These are phyloP conservation scores for Cyprinodon tularosa DNA, from an alignment of 2,113 vertebrate genomes.

Conservation along the genomic window DNA sequence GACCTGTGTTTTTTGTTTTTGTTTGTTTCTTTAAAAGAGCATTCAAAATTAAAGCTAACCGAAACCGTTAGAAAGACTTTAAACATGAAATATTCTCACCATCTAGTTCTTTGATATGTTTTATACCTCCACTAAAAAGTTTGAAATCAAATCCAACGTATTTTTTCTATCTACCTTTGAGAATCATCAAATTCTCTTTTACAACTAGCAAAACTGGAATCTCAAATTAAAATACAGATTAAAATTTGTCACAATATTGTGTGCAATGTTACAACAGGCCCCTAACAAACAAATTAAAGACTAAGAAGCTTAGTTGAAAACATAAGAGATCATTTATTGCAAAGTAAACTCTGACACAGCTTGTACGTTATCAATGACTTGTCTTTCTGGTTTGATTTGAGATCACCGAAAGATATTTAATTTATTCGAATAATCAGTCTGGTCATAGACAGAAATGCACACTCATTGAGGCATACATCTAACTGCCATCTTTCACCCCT, in stretches of 20 bases:
- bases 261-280: background rate
- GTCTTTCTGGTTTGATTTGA: constrained; percentile 28
- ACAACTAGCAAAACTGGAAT: background rate
- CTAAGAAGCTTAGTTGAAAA: background rate
- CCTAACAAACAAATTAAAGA: constrained; percentile 3
- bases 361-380: constrained; percentile 21
- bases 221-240: constrained; percentile 7
- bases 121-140: background rate
- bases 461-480: constrained; percentile 45
- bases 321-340: background rate
- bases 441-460: constrained; percentile 32
- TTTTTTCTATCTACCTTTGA: background rate
- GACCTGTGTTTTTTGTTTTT: too few relatives aligned
- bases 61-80: background rate
- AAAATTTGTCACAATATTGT: constrained; percentile 2
- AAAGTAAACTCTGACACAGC: constrained; percentile 11
- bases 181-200: background rate
- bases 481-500: constrained; percentile 47
- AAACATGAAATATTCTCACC: background rate
- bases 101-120: background rate
- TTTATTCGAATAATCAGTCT: constrained; percentile 60
- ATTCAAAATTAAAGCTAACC: too few relatives aligned
- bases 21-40: too few relatives aligned
- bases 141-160: too few relatives aligned
- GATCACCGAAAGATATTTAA: constrained; percentile 32